Base-by-base conservation (phyloP, 2,797 vertebrate species). In the Poeciliopsis infans region DNA sequence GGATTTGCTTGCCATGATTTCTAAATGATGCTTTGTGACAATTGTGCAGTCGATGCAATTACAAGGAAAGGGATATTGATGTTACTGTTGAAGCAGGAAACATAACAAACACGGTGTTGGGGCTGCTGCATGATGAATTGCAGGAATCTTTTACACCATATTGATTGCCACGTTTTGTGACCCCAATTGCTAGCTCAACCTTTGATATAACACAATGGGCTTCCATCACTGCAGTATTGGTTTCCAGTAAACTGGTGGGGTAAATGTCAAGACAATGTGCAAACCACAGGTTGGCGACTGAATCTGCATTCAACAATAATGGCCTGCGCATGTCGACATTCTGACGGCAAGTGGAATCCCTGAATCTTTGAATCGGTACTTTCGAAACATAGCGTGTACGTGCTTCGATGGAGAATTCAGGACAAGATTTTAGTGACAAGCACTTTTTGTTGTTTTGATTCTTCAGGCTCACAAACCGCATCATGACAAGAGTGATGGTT, bases 221-320 rank as follows among this genome's bases (percentile, higher is more conserved):
- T 59, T 64, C 36, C 64, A 36, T 15, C 74, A 73, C 16, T 2
- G 25, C 18, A 78, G 7, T 53, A 82, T 33, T 79, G 73, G 72
- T 79, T 86, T 86, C 41, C 23, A 13, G 66, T 71, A 59, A 80
- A 7, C 46, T 71, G 39, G 83, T 82, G 51, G 59, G 20, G 74
- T 64, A 80, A 75, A 57, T 80, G 53, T 71, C 46, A 31, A 53
- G 68, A 73, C 33, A 41, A 8, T 74, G 20, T 28, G 23, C 11
- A 39, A 55, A 39, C 13, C 72, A 53, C 11, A 51, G 16, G 18
- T 28, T 43, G n/a, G 23, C 36, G 68, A 57, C 31, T 61, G 39
- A 36, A 49, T n/a, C 49, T 64, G 43, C 74, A 53, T 33, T 82
- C 46, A 64, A 25, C 31, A 7, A 55, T 47, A 36, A 25, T 28